Evolutionary conservation across 2,113 vertebrate genomes (phyloP), one percentile per base, ranked within the genome.

Genomic region (Microcebus jonahi): DNA sequence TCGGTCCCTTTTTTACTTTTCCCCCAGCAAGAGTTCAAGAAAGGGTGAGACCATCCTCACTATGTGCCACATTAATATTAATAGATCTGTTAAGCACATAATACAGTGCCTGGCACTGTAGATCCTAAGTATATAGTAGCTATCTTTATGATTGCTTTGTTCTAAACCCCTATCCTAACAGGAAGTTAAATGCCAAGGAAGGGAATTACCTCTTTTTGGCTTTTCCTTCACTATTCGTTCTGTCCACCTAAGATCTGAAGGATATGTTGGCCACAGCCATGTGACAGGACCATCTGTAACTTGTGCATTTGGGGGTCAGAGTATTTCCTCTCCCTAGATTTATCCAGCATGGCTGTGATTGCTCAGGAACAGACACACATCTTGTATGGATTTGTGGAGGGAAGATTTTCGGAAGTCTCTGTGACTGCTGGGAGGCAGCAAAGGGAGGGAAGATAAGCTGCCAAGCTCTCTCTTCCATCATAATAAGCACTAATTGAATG

Each of bases 401-500:
- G 25, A 96, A 92, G 39, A 92, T 94, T 88, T 95, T 85, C 65
- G 76, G 88, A 63, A 93, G 67, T 90, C 53, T 94, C 77, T 90
- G 27, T 90, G 84, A 36, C 50, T 96, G 31, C 29, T 88, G 70
- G 15, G 67, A 96, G 85, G 23, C 61, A 94, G 73, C 61, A 75
- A 31, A 94, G 53, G 50, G 57, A 91, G 63, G 34, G 13, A 50
- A 3, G n/a, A 45, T 70, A 76, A 55, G 25, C 36, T 91, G 93
- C 81, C 77, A 97, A 91, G 73, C 45, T 86, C 39, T 6, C 42
- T 77, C 83, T 95, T 96, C 55, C 81, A 95, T 80, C 57, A 48
- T 91, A 97, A 93, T 95, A 91, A 95, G 48, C 53, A 48, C 42
- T 94, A 97, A 95, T 86, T 95, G 85, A 94, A 92, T 88, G 61